These are phyloP conservation scores for Nyctibius bracteatus DNA, from an alignment of 2,113 vertebrate species.

Conservation along the genomic window DNA sequence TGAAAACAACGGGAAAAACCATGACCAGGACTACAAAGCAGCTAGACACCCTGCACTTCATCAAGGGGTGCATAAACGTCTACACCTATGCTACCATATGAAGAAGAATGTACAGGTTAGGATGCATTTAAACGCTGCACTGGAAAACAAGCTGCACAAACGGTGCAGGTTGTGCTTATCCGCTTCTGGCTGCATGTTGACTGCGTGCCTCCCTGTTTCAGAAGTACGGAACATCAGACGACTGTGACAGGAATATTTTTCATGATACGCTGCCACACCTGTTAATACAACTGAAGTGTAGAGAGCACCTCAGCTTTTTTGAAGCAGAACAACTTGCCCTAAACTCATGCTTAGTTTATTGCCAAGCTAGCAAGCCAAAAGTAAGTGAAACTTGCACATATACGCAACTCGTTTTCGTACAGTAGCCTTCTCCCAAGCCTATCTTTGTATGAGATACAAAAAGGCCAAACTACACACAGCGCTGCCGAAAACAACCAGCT, in stretches of 20 bases:
- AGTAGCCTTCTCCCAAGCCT: not conserved
- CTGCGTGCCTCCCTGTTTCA: fast-evolving
- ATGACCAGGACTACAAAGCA: fast-evolving
- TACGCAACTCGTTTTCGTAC: fast-evolving
- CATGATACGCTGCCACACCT: fast-evolving
- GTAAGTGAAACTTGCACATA: fast-evolving
- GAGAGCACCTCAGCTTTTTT: not conserved
- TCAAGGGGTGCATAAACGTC: fast-evolving
- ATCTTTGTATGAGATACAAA: fast-evolving
- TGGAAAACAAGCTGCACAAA: not conserved
- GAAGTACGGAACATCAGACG: fast-evolving
- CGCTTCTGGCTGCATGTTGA: fast-evolving
- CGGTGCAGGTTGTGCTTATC: fast-evolving
- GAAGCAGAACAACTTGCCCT: not conserved
- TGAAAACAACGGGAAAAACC: fast-evolving
- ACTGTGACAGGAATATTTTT: fast-evolving
- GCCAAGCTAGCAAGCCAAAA: not conserved
- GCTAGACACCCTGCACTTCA: too few relatives aligned
- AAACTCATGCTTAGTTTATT: fast-evolving
- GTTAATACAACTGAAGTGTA: fast-evolving
- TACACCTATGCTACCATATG: fast-evolving
- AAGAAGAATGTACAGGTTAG: fast-evolving
- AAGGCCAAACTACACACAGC: fast-evolving
- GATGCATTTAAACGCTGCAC: fast-evolving
- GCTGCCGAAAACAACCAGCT: fast-evolving